Evolutionary conservation across 2,797 vertebrate species (phyloP).

Genomic region (Acanthurus leucopareius): DNA sequence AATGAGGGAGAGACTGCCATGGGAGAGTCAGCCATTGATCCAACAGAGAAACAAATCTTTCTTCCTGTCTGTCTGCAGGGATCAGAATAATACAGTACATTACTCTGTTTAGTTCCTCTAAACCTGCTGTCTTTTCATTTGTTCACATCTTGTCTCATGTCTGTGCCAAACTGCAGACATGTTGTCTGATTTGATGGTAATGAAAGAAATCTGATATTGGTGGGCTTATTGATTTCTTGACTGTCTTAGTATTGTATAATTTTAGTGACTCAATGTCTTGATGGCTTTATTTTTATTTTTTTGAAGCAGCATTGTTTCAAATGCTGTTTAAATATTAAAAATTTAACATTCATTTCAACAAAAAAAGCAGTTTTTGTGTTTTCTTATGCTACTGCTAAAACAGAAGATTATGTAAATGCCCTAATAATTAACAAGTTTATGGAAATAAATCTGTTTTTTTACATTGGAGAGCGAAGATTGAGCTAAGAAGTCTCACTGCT

Average conservation of each 20-base stretch:
- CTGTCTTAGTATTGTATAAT: not conserved
- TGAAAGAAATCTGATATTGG: not conserved
- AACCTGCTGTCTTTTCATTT: constrained; percentile 28
- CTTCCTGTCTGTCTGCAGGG: constrained; percentile 64
- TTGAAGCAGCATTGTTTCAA: too few species aligned
- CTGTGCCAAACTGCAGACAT: not conserved
- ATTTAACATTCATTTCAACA: too few species aligned
- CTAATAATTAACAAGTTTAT: too few species aligned
- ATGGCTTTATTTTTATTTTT: too few species aligned
- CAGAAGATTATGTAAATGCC: too few species aligned
- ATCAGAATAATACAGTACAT: constrained; percentile 60
- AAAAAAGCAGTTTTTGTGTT: too few species aligned
- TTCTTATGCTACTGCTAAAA: too few species aligned
- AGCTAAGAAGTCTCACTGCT: too few species aligned
- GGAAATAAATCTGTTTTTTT: too few species aligned
- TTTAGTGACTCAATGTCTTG: too few species aligned
- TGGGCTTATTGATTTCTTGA: not conserved
- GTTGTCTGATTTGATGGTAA: not conserved
- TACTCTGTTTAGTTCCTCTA: constrained; percentile 19
- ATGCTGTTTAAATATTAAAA: too few species aligned
- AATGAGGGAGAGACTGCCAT: constrained; percentile 67
- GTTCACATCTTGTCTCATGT: not conserved
- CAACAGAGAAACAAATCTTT: constrained; percentile 68
- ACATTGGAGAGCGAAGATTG: too few species aligned
- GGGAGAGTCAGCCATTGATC: constrained; percentile 73